phyloP scores from a whole-genome alignment of 2,113 vertebrate genomes.

The Centrocercus urophasianus region DNA sequence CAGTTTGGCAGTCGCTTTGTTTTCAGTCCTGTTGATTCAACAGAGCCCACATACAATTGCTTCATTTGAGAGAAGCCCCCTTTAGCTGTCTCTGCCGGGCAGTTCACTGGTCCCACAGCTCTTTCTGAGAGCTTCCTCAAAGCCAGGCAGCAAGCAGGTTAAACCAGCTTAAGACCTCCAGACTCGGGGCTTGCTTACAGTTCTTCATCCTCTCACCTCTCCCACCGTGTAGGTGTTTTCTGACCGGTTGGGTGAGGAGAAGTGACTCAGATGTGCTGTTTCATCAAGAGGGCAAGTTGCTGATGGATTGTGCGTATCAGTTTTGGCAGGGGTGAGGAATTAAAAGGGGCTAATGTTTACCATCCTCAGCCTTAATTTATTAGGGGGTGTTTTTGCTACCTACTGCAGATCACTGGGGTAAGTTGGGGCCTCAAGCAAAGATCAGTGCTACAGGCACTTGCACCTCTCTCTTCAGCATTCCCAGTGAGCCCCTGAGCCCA shows the following conservation, averaged over 20 bases:
- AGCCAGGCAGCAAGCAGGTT: background rate
- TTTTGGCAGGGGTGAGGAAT: background rate
- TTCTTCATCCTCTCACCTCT: background rate
- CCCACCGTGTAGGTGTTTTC: background rate
- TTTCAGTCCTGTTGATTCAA: background rate
- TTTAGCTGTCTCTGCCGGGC: background rate
- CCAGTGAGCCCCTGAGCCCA: background rate
- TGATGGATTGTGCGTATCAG: background rate
- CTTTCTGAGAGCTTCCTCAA: background rate
- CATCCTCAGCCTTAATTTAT: background rate
- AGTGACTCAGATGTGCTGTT: background rate
- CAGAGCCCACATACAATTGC: constrained; percentile 1
- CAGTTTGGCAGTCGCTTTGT: background rate
- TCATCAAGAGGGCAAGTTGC: background rate
- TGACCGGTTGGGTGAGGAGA: background rate
- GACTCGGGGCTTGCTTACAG: background rate
- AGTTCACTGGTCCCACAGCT: background rate
- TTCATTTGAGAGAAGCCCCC: background rate
- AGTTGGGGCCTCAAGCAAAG: background rate
- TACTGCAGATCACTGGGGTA: background rate
- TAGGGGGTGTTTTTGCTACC: background rate
- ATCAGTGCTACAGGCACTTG: background rate
- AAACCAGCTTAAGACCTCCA: background rate
- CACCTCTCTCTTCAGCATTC: background rate
- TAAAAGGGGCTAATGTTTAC: background rate